A percentile compares a stretch with the other conserved stretches of the same genome.
Conservation (phyloP, 2,888 invertebrate genomes). For the Crematogaster levior region DNA sequence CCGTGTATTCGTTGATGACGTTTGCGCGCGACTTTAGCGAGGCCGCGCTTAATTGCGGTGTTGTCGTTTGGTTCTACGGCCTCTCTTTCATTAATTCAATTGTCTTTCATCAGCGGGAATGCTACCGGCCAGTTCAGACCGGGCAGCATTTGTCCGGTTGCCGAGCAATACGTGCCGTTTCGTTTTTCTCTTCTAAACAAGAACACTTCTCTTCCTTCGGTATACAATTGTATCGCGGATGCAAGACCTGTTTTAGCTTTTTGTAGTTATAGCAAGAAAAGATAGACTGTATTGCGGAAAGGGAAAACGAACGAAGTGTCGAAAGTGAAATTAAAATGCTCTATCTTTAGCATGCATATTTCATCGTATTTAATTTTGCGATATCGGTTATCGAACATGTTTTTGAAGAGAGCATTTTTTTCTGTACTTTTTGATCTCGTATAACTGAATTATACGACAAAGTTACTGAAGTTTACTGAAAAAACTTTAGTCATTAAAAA, state of each 20-base stretch:
- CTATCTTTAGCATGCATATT: not conserved
- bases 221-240: not conserved
- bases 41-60: conserved; percentile 69
- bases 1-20: not conserved
- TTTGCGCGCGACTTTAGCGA: conserved; percentile 50
- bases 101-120: conserved; percentile 74
- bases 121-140: conserved; percentile 49
- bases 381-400: not conserved
- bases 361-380: not conserved
- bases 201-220: not conserved
- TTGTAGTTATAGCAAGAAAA: not conserved
- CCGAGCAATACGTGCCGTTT: conserved; percentile 34
- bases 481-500: not conserved
- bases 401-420: not conserved
- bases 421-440: not conserved
- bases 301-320: not conserved
- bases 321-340: not conserved
- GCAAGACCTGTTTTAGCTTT: not conserved
- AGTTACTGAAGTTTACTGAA: too few relatives aligned
- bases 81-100: conserved; percentile 80
- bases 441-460: not conserved
- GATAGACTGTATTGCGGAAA: not conserved
- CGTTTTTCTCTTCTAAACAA: not conserved
- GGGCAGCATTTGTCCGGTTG: conserved; percentile 68
- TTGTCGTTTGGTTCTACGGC: conserved; percentile 76